phyloP scores from a whole-genome alignment of 2,888 invertebrate genomes.

The Acanthosepion lycidas region DNA sequence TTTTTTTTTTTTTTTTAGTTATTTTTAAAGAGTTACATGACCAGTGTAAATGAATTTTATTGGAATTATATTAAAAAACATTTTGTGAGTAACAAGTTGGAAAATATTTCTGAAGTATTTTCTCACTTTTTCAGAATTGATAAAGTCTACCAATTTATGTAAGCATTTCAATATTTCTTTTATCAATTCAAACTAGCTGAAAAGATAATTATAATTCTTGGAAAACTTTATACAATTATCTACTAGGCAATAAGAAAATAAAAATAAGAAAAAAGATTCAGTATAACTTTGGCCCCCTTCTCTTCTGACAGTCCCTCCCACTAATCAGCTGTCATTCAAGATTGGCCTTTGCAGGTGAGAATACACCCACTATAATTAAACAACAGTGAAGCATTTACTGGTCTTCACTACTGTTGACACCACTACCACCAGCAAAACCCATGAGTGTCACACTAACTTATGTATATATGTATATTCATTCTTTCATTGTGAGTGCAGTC shows the following conservation, averaged over 20 bases:
- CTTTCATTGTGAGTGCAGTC: not conserved
- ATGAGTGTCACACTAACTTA: not conserved
- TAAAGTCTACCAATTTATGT: too few relatives aligned
- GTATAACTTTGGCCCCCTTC: not conserved
- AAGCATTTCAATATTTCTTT: not conserved
- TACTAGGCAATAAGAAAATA: not conserved
- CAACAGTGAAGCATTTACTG: not conserved
- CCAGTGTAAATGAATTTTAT: too few relatives aligned
- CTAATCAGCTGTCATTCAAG: constrained; percentile 10
- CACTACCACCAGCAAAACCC: not conserved
- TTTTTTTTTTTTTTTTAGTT: too few relatives aligned
- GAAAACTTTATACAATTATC: not conserved
- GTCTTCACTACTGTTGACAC: not conserved
- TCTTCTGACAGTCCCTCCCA: not conserved
- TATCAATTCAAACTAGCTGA: not conserved
- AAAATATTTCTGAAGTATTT: too few relatives aligned
- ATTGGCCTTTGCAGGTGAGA: constrained; percentile 33
- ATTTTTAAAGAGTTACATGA: too few relatives aligned
- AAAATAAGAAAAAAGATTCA: not conserved
- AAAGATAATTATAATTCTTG: not conserved
- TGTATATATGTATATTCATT: not conserved
- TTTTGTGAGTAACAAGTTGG: too few relatives aligned
- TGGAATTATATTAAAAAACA: too few relatives aligned
- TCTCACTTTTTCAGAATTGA: too few relatives aligned
- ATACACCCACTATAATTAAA: constrained; percentile 11